Conservation (phyloP, 2,888 invertebrate genomes). For the Polymixis lichenea region DNA sequence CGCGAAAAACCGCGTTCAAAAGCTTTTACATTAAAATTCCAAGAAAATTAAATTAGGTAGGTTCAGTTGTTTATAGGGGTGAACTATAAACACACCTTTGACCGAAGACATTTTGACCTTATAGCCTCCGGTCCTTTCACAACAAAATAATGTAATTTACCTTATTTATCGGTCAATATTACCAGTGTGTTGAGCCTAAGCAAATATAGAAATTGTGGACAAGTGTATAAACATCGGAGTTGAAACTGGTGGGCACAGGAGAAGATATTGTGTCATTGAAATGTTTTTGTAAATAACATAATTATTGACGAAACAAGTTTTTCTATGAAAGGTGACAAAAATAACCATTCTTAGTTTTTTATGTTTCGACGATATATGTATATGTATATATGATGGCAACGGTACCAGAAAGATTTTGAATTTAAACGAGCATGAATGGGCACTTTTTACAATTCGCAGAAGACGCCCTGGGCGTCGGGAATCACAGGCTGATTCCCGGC, state of each 20-base stretch:
- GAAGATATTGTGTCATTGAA: not conserved
- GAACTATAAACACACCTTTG: slow-evolving; percentile 15
- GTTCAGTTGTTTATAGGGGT: slow-evolving; percentile 13
- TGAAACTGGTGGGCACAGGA: not conserved
- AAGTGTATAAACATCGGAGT: not conserved
- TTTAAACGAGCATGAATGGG: too few relatives aligned
- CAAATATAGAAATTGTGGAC: slow-evolving; percentile 46
- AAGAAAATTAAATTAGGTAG: slow-evolving; percentile 2
- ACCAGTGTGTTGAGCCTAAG: slow-evolving; percentile 47
- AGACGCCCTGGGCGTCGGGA: too few relatives aligned
- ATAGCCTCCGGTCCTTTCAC: slow-evolving; percentile 39
- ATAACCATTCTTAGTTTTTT: too few relatives aligned
- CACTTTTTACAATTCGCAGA: too few relatives aligned
- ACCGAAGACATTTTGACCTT: slow-evolving; percentile 27
- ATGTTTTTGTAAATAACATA: slow-evolving; percentile 7
- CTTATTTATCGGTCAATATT: slow-evolving; percentile 53
- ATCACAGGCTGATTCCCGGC: too few relatives aligned
- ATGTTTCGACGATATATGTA: too few relatives aligned
- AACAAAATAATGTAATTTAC: slow-evolving; percentile 61
- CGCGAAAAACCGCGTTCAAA: not conserved
- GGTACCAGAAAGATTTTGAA: too few relatives aligned
- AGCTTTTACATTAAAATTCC: not conserved
- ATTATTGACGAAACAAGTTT: too few relatives aligned
- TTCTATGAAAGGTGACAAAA: too few relatives aligned
- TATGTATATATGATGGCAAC: too few relatives aligned